Conservation (phyloP, 2,797 vertebrate species). For the Chelidonichthys spinosus region DNA sequence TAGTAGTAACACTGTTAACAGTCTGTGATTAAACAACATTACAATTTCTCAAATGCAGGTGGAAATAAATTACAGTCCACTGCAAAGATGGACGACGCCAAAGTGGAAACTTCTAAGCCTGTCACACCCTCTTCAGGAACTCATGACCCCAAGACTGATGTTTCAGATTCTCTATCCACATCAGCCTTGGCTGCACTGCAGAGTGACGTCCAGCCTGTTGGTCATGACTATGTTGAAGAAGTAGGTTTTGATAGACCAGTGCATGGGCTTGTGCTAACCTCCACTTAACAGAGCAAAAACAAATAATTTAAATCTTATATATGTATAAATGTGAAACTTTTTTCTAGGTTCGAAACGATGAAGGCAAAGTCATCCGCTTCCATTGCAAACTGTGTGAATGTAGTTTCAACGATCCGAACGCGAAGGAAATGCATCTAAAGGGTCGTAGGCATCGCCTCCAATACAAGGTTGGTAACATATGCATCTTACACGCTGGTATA, state of each 20-base stretch:
- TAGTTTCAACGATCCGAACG: conserved; percentile 98
- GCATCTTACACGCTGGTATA: neutral
- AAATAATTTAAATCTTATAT: neutral
- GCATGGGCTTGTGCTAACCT: neutral
- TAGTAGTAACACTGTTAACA: neutral
- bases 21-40: neutral
- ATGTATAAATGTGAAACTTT: neutral
- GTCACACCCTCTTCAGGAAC: conserved; percentile 30
- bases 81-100: conserved; percentile 90
- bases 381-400: conserved; percentile 99
- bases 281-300: neutral
- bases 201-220: conserved; percentile 96
- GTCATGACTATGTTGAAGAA: conserved; percentile 98
- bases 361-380: conserved; percentile 98
- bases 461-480: conserved; percentile 88
- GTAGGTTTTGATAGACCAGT: conserved; percentile 60
- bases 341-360: conserved; percentile 94
- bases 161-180: conserved; percentile 87
- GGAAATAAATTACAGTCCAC: conserved; percentile 96
- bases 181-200: conserved; percentile 92
- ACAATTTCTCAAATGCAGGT: conserved; percentile 75
- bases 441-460: conserved; percentile 95
- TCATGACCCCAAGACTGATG: conserved; percentile 76
- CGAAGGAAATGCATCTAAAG: conserved; percentile 98
- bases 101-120: conserved; percentile 79